Evolutionary conservation across 2,888 invertebrate genomes (phyloP).

Genomic region (Ectemnius lituratus): DNA sequence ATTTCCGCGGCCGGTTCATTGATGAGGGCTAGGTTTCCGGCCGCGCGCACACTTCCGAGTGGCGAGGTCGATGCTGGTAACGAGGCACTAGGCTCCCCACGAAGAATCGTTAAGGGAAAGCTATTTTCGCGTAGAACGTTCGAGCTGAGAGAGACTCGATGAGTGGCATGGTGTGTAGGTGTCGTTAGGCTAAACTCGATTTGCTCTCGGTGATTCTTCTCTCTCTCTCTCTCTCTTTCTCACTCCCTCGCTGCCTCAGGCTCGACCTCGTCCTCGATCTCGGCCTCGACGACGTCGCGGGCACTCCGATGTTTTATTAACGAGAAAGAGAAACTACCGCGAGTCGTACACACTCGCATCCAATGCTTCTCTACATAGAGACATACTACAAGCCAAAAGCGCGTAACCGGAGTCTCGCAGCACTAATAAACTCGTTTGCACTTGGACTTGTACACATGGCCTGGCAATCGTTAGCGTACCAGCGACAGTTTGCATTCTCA

Average conservation of each 20-base stretch:
- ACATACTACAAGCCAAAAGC: background rate
- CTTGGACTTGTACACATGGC: conserved; percentile 13
- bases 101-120: conserved; percentile 8
- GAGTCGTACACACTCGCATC: background rate
- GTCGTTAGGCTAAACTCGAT: too few relatives aligned
- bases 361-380: background rate
- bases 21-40: background rate
- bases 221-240: background rate
- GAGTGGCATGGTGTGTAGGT: background rate
- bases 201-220: background rate
- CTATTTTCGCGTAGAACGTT: background rate
- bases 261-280: conserved; percentile 43
- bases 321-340: conserved; percentile 8
- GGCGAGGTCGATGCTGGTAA: background rate
- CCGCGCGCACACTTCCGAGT: background rate
- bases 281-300: conserved; percentile 24
- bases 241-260: background rate
- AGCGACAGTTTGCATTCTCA: conserved; percentile 14
- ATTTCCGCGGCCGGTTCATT: conserved; percentile 1
- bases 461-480: background rate
- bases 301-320: conserved; percentile 54
- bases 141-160: background rate
- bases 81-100: background rate
- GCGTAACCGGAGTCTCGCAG: conserved; percentile 20
- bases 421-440: conserved; percentile 36